Percentiles rank a stretch among this genome's conserved stretches.
These are phyloP conservation scores for Epinotia ramella DNA, from an alignment of 2,888 invertebrate species.

Conservation along the genomic window DNA sequence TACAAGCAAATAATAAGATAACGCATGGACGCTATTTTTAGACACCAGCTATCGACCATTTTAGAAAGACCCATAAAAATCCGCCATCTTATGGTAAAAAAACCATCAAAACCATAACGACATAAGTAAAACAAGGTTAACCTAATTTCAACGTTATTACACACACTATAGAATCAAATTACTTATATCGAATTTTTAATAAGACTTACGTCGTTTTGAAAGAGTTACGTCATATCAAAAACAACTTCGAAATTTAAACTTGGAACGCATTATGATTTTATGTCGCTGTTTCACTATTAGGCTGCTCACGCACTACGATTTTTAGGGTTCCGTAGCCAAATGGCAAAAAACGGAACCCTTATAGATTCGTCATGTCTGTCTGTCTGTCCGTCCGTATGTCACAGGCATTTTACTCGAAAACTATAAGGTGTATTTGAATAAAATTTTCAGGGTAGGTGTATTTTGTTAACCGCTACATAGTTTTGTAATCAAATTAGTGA, in stretches of 20 bases:
- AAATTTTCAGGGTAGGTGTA: no score
- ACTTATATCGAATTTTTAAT: not conserved
- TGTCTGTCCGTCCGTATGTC: no score
- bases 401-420: no score
- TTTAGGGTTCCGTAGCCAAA: no score
- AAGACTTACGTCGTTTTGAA: not conserved
- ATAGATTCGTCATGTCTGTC: no score
- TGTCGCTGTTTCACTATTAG: not conserved
- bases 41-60: slow-evolving; percentile 27
- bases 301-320: no score
- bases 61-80: slow-evolving; percentile 31
- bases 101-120: not conserved
- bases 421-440: no score
- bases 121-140: not conserved
- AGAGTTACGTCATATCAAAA: slow-evolving; percentile 4
- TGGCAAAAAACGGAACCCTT: no score
- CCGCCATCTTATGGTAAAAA: slow-evolving; percentile 26
- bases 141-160: not conserved
- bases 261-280: not conserved
- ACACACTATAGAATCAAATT: not conserved
- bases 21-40: slow-evolving; percentile 43
- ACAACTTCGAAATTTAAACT: slow-evolving; percentile 10
- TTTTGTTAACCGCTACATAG: no score
- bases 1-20: slow-evolving; percentile 40
- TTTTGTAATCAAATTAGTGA: no score